Conservation (phyloP, 1,140 invertebrate genomes). For the Bradynema listronoti region DNA sequence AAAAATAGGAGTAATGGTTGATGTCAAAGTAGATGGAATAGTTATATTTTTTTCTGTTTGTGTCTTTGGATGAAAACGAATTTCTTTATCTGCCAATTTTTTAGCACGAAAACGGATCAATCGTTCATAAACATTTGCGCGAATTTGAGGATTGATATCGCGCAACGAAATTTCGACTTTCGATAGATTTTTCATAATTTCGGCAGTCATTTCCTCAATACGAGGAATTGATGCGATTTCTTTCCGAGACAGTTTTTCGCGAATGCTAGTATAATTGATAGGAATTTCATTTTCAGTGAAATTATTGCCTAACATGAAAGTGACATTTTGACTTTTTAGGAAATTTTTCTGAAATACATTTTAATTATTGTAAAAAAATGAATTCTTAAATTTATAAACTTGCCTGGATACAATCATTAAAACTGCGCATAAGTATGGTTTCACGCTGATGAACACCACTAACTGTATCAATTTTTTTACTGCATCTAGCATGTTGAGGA, state of each 20-base stretch:
- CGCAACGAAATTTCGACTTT: background rate
- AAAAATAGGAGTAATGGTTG: background rate
- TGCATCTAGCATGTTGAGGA: conserved; percentile 5
- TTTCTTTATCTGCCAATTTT: too few species aligned
- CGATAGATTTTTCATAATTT: too few species aligned
- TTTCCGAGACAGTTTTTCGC: too few species aligned
- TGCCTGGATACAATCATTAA: conserved; percentile 6
- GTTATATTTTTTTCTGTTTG: too few species aligned
- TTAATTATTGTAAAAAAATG: background rate
- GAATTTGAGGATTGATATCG: background rate
- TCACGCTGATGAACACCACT: background rate
- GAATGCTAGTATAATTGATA: background rate
- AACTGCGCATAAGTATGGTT: background rate
- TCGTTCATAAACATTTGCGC: too few species aligned
- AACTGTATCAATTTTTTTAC: background rate
- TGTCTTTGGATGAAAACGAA: too few species aligned
- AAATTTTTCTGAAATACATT: conserved; percentile 4
- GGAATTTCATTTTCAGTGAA: background rate
- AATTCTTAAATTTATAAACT: background rate
- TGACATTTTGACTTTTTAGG: conserved; percentile 7
- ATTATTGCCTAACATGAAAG: background rate
- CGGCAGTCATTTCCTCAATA: too few species aligned
- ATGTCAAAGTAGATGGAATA: background rate
- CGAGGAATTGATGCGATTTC: too few species aligned
- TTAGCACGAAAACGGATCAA: too few species aligned